Percentiles rank a stretch among this genome's conserved stretches.
These are phyloP conservation scores for Octomys mimax DNA, from an alignment of 2,797 vertebrate genomes.

Conservation along the genomic window DNA sequence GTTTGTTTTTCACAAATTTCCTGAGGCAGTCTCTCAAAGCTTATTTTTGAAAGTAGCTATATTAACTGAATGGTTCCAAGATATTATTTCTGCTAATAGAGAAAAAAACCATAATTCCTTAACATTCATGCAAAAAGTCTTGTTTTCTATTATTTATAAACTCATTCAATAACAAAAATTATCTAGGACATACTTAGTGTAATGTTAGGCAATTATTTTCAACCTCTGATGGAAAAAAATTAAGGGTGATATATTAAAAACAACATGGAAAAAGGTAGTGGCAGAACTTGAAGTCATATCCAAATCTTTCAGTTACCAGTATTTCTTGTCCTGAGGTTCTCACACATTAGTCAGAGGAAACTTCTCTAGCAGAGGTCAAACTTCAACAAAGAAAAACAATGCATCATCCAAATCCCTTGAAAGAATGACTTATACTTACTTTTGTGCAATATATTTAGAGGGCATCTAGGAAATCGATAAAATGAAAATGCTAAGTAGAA, in stretches of 20 bases:
- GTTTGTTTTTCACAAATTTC: slow-evolving; percentile 63
- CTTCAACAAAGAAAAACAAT: slow-evolving; percentile 56
- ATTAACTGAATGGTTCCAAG: slow-evolving; percentile 52
- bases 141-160: slow-evolving; percentile 45
- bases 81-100: slow-evolving; percentile 54
- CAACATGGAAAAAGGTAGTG: slow-evolving; percentile 54
- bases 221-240: slow-evolving; percentile 45
- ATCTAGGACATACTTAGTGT: slow-evolving; percentile 1
- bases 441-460: slow-evolving; percentile 71
- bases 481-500: slow-evolving; percentile 70
- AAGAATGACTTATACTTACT: slow-evolving; percentile 72
- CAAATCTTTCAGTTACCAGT: slow-evolving; percentile 44
- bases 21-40: slow-evolving; percentile 17
- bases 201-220: slow-evolving; percentile 65
- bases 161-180: slow-evolving; percentile 47
- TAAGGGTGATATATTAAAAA: slow-evolving; percentile 44
- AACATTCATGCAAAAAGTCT: slow-evolving; percentile 49
- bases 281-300: slow-evolving; percentile 55
- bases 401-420: slow-evolving; percentile 34
- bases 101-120: slow-evolving; percentile 18
- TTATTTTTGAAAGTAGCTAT: slow-evolving; percentile 63
- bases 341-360: slow-evolving; percentile 2
- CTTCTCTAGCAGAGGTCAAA: slow-evolving; percentile 59
- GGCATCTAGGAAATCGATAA: slow-evolving; percentile 69
- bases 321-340: slow-evolving; percentile 66